Base-by-base conservation (phyloP, 2,113 vertebrate genomes). In the Bos indicus region DNA sequence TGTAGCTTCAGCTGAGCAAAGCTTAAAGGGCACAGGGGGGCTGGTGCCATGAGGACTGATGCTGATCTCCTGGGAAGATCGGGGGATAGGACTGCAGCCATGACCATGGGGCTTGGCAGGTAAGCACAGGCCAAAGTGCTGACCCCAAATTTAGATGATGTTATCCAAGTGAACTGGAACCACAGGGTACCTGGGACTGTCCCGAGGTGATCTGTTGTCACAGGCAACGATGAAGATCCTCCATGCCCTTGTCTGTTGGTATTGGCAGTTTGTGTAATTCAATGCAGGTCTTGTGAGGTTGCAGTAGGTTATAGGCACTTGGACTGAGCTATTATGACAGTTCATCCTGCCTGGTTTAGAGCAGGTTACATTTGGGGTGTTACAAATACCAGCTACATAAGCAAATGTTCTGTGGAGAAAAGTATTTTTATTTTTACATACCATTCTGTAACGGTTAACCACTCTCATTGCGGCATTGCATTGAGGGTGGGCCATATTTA, bases 331-430 rank as follows among this genome's bases (percentile, higher is more conserved):
- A 0, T 6, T 16, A 25, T 95, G 48, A 43, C 94, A 91, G 59
- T 85, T 91, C 10, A 0, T 26, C 3, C 0, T 1, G 36, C 0
- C 0, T 26, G 0, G 0, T 17, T 0, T 11, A 46, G 0, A 2
- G 43, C 80, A 90, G 17, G 0, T 4, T 48, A 60, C 5, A 10
- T 84, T 90, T 77, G 0, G 10, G 6, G 5, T 33, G 15, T 4
- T 7, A 64, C 59, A 95, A 60, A 90, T 25, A 6, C 10, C 2
- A 91, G 25, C 13, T 26, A 87, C 36, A 17, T 0, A 4, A 48
- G 16, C 36, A 30, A 16, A 59, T 0, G 14, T 16, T 52, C 36
- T 54, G 7, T 40, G 1, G 46, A 97, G 87, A 11, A 97, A 93
- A 59, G 81, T 86, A 71, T 97, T 97, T 36, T 0, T 0, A 1